phyloP scores from a whole-genome alignment of 2,113 vertebrate genomes.

The Ia io region DNA sequence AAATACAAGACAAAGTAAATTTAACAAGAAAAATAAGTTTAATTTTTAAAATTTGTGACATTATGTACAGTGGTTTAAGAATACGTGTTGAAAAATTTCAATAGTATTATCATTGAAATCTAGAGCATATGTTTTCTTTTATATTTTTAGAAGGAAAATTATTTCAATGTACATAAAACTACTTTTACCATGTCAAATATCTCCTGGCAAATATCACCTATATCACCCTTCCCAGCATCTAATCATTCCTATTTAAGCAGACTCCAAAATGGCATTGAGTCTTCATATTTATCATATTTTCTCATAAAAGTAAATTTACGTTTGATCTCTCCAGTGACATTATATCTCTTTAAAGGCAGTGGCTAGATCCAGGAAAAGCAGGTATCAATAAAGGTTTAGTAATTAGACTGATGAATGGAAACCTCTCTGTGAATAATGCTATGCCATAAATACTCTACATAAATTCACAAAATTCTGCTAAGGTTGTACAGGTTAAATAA shows the following conservation, averaged over 20 bases:
- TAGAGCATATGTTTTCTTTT: background rate
- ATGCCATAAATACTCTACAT: background rate
- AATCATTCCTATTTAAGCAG: background rate
- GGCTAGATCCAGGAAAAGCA: background rate
- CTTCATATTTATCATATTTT: background rate
- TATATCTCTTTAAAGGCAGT: background rate
- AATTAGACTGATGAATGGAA: background rate
- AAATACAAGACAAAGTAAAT: slow-evolving; percentile 22
- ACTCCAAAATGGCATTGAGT: background rate
- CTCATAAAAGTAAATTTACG: background rate
- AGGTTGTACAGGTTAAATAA: background rate
- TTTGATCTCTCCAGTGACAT: background rate
- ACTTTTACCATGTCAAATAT: background rate
- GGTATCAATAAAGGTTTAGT: background rate
- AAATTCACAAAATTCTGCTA: background rate
- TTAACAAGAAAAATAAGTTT: background rate
- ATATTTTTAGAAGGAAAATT: slow-evolving; percentile 12
- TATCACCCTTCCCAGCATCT: background rate
- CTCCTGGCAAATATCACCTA: background rate
- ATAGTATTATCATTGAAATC: slow-evolving; percentile 30
- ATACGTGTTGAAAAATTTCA: background rate
- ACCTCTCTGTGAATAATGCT: slow-evolving; percentile 5
- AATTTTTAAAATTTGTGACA: slow-evolving; percentile 19
- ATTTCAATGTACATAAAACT: background rate
- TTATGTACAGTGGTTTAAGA: background rate